phyloP scores from a whole-genome alignment of 2,888 invertebrate species.

The Nasonovia ribisnigri region DNA sequence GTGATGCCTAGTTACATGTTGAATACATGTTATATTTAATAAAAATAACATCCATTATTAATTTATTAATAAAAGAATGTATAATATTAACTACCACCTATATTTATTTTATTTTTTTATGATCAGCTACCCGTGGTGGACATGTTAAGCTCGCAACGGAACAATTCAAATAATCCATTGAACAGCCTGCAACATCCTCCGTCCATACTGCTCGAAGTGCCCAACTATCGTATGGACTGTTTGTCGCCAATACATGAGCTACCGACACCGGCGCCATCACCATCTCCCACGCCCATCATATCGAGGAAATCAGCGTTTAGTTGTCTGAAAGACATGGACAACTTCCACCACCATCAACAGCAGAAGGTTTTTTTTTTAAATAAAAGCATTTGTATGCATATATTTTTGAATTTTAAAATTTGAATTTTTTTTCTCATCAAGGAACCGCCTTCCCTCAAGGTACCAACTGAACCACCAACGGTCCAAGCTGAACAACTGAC shows the following conservation, averaged over 20 bases:
- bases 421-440: not conserved
- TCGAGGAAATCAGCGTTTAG: slow-evolving; percentile 69
- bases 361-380: slow-evolving; percentile 9
- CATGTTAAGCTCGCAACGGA: slow-evolving; percentile 78
- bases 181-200: slow-evolving; percentile 80
- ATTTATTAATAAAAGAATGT: not conserved
- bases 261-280: slow-evolving; percentile 75
- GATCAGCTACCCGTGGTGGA: slow-evolving; percentile 75
- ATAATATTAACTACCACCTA: not conserved
- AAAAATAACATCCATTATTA: not conserved
- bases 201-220: slow-evolving; percentile 83
- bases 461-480: not conserved
- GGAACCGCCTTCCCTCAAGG: not conserved
- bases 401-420: not conserved
- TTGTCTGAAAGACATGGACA: slow-evolving; percentile 28
- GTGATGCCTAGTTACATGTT: not conserved
- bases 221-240: slow-evolving; percentile 76
- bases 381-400: not conserved
- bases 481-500: slow-evolving; percentile 69
- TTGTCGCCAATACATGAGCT: slow-evolving; percentile 84
- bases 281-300: slow-evolving; percentile 79
- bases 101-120: not conserved
- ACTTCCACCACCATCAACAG: not conserved
- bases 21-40: not conserved
- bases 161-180: slow-evolving; percentile 70